Evolutionary conservation across 2,888 invertebrate species (phyloP).

Genomic region (Synergus japonicus): DNA sequence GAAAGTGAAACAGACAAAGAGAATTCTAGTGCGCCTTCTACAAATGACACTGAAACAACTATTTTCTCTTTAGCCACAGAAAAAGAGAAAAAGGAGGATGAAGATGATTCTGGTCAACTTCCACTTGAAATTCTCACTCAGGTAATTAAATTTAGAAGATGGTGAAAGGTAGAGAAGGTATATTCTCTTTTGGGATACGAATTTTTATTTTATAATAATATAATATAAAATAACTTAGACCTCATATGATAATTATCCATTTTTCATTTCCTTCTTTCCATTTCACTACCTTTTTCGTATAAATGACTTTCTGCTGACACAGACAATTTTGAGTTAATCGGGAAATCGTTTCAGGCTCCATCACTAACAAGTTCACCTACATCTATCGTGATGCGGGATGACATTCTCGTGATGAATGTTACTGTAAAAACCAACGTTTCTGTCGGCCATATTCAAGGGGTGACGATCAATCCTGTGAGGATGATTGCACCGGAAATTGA

Average conservation of each 20-base stretch:
- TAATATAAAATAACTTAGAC: too few species aligned
- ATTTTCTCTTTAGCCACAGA: not conserved
- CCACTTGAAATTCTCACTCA: not conserved
- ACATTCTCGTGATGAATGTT: constrained; percentile 80
- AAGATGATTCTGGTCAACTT: constrained; percentile 19
- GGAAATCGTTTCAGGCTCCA: constrained; percentile 6
- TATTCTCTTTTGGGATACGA: not conserved
- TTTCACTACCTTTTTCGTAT: too few species aligned
- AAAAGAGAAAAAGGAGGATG: constrained; percentile 19
- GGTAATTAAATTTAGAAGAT: constrained; percentile 13
- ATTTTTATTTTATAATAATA: too few species aligned
- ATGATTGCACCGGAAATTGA: constrained; percentile 76
- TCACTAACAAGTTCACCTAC: constrained; percentile 58
- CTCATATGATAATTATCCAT: not conserved
- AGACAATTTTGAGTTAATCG: constrained; percentile 1
- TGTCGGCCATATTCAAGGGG: constrained; percentile 78
- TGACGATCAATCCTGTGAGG: constrained; percentile 75
- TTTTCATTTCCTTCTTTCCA: too few species aligned
- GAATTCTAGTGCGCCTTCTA: not conserved
- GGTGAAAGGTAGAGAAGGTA: not conserved
- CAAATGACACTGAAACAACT: constrained; percentile 31
- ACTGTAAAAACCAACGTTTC: constrained; percentile 78
- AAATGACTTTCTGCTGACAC: not conserved
- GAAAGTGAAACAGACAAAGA: constrained; percentile 44
- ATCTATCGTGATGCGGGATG: constrained; percentile 76